These are phyloP conservation scores for Rhingia campestris DNA, from an alignment of 2,888 invertebrate genomes.

Conservation along the genomic window DNA sequence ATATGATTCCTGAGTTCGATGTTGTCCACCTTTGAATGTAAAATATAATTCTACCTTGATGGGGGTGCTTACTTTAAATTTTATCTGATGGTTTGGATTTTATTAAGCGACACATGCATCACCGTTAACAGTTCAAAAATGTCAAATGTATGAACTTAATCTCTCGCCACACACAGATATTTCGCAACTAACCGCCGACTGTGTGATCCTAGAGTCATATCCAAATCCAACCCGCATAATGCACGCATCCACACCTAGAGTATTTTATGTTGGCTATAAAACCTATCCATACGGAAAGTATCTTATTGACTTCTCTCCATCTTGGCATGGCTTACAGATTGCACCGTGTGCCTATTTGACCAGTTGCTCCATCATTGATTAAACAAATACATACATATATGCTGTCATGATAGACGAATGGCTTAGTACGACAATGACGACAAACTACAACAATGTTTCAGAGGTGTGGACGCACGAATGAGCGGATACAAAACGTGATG, in stretches of 20 bases:
- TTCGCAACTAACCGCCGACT: constrained; percentile 26
- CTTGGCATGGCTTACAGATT: constrained; percentile 1
- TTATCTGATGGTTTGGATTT: constrained; percentile 56
- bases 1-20: not conserved
- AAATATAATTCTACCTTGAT: constrained; percentile 13
- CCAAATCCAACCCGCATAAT: constrained; percentile 46
- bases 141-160: constrained; percentile 63
- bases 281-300: constrained; percentile 53
- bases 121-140: constrained; percentile 46
- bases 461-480: constrained; percentile 39
- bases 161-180: constrained; percentile 3
- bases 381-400: constrained; percentile 41
- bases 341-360: constrained; percentile 36
- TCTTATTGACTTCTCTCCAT: constrained; percentile 59
- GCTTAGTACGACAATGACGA: constrained; percentile 1
- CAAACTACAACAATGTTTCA: constrained; percentile 19
- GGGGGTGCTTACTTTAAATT: constrained; percentile 24
- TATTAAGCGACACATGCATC: constrained; percentile 58
- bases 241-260: constrained; percentile 51
- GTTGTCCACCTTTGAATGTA: constrained; percentile 1
- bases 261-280: constrained; percentile 5
- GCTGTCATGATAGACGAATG: constrained; percentile 52
- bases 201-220: constrained; percentile 16
- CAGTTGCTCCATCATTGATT: constrained; percentile 60
- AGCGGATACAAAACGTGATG: constrained; percentile 59